A percentile compares a stretch with the other conserved stretches of the same genome.
Evolutionary conservation across 2,888 invertebrate genomes (phyloP).

Genomic region (Macrosiphum euphorbiae): DNA sequence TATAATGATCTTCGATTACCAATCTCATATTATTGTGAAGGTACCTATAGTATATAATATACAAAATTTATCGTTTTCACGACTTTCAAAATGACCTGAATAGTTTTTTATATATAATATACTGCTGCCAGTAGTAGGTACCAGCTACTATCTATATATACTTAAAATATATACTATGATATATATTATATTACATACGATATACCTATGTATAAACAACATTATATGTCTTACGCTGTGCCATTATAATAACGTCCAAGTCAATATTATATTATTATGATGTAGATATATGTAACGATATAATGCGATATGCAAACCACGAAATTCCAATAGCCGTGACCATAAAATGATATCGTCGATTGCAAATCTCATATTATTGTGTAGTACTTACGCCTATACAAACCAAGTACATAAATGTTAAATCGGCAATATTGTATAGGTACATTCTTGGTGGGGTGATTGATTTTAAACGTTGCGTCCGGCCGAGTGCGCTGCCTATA

Average conservation of each 20-base stretch:
- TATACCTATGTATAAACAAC: neutral
- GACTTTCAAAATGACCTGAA: neutral
- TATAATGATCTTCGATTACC: neutral
- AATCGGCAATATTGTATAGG: too few species aligned
- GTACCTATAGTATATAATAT: neutral
- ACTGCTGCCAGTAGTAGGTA: neutral
- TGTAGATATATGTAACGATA: neutral
- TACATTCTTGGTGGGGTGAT: neutral
- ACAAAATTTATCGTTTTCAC: neutral
- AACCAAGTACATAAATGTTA: neutral
- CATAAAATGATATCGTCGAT: neutral
- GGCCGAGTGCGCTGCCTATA: neutral
- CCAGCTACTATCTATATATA: neutral
- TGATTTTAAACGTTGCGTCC: neutral
- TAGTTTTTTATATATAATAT: neutral
- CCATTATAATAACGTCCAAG: neutral
- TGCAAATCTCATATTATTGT: neutral
- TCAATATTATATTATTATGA: neutral
- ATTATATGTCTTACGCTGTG: neutral
- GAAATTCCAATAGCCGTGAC: conserved; percentile 2
- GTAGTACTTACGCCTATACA: neutral
- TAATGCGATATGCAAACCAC: neutral
- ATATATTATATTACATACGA: too few species aligned
- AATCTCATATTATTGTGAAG: neutral
- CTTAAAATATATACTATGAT: neutral